These are phyloP conservation scores for Calyptomena viridis DNA, from an alignment of 2,113 vertebrate genomes.

Conservation along the genomic window DNA sequence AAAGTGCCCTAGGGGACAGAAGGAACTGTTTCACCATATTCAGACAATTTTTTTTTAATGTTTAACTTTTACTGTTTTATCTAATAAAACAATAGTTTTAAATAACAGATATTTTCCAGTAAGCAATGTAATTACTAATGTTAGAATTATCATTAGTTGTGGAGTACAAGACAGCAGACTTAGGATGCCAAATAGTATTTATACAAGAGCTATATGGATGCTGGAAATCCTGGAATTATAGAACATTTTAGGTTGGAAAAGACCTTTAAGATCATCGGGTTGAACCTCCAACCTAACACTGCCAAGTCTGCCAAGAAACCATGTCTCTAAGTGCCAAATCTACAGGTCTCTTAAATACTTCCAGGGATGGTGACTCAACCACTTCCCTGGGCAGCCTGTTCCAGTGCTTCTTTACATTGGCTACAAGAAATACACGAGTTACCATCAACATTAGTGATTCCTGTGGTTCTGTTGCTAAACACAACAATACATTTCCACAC, in stretches of 20 bases:
- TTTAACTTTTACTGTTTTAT: neutral
- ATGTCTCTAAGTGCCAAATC: neutral
- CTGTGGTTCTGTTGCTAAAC: neutral
- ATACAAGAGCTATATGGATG: neutral
- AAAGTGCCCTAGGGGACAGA: neutral
- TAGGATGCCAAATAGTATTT: neutral
- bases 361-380: neutral
- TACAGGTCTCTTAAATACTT: neutral
- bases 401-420: neutral
- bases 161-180: neutral
- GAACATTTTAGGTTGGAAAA: neutral
- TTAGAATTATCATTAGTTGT: neutral
- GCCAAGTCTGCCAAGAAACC: neutral
- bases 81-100: neutral
- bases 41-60: neutral
- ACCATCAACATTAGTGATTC: neutral
- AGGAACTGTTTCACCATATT: neutral
- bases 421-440: neutral
- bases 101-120: neutral
- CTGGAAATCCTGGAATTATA: neutral
- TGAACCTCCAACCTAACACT: neutral
- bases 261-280: neutral
- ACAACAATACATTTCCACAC: neutral
- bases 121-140: neutral
- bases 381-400: neutral